Evolutionary conservation across 2,797 vertebrate genomes (phyloP).

Genomic region (Arctocebus calabarensis): DNA sequence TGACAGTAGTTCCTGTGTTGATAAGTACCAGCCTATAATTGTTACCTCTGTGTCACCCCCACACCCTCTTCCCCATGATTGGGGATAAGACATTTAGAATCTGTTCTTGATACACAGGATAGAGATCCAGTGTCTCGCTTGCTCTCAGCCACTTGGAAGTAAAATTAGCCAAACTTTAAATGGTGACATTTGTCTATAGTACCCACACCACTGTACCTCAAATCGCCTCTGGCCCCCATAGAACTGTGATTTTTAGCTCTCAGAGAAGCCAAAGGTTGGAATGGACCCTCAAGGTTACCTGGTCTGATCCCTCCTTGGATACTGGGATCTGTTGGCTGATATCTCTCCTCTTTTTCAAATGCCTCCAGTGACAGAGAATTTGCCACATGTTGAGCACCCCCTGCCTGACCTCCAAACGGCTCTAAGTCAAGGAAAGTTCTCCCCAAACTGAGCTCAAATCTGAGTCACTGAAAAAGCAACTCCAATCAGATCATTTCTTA

Average conservation of each 20-base stretch:
- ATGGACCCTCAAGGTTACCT: neutral
- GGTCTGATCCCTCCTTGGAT: neutral
- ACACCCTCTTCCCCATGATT: neutral
- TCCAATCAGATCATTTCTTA: neutral
- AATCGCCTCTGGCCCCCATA: neutral
- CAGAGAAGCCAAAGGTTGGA: neutral
- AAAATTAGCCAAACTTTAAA: constrained; percentile 3
- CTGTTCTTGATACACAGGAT: neutral
- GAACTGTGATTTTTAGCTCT: neutral
- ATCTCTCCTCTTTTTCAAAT: neutral
- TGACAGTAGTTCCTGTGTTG: neutral
- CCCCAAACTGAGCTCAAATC: neutral
- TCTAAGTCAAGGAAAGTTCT: neutral
- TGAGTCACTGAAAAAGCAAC: neutral
- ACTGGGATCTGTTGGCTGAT: neutral
- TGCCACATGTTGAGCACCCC: too few species aligned
- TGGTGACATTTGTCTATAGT: neutral
- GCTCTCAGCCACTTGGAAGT: neutral
- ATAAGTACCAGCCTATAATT: neutral
- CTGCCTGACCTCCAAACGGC: neutral
- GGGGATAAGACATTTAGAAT: neutral
- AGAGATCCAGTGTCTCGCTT: neutral
- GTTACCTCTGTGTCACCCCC: neutral
- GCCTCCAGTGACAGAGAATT: neutral
- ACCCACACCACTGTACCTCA: neutral